Evolutionary conservation across 2,113 vertebrate genomes (phyloP).

Genomic region (Amphiprion ocellaris): DNA sequence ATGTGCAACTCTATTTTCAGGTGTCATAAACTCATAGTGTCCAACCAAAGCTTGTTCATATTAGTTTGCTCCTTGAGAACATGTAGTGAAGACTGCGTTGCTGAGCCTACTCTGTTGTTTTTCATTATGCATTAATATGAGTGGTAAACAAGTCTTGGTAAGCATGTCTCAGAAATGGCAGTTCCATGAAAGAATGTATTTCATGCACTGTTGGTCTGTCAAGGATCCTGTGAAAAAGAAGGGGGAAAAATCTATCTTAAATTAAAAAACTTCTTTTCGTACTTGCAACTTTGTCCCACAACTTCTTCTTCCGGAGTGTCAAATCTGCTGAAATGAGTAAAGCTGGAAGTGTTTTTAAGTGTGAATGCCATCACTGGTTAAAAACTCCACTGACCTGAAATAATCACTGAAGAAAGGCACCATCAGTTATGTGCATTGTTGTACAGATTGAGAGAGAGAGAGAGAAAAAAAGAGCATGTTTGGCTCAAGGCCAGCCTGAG

Average conservation of each 20-base stretch:
- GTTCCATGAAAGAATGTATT: too few relatives aligned
- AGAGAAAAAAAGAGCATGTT: slow-evolving; percentile 15
- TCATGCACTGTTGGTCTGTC: neutral
- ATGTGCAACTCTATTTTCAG: neutral
- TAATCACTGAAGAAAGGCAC: slow-evolving; percentile 41
- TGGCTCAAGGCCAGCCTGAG: slow-evolving; percentile 33
- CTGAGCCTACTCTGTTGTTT: too few relatives aligned
- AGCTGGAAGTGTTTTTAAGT: slow-evolving; percentile 34
- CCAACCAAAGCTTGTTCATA: neutral
- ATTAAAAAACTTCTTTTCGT: slow-evolving; percentile 1
- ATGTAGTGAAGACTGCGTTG: too few relatives aligned
- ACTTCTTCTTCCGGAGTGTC: slow-evolving; percentile 1
- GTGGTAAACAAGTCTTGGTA: neutral
- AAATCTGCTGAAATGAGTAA: slow-evolving; percentile 11
- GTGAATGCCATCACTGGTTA: slow-evolving; percentile 43
- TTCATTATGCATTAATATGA: neutral
- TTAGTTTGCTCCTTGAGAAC: neutral
- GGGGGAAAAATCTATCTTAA: neutral
- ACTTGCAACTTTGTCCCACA: neutral
- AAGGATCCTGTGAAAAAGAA: neutral
- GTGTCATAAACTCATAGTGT: neutral
- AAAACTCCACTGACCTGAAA: slow-evolving; percentile 55
- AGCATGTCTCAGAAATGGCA: slow-evolving; percentile 1
- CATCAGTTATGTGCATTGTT: slow-evolving; percentile 6
- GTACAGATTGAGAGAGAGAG: neutral